Base-by-base conservation (phyloP, 64 coral and sea anemone genomes). In the Hydrozoanthus tunicans region DNA sequence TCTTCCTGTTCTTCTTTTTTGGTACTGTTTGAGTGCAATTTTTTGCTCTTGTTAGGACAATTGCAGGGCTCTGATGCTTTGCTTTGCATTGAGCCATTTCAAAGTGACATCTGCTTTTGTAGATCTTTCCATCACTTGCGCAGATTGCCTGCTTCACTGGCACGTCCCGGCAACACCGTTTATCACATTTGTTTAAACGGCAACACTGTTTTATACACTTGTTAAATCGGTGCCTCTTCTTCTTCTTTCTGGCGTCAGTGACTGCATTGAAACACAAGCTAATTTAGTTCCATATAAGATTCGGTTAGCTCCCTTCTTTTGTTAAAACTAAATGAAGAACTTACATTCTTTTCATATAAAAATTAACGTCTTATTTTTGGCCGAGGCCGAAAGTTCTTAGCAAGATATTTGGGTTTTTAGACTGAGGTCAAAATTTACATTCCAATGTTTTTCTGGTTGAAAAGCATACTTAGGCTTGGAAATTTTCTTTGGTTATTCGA, bases 61-160 rank as follows among this genome's bases (percentile, higher is more conserved):
- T 12, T 10, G 3, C 26, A 23, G n/a, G 4, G 6, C 12, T 6
- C 5, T n/a, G 52, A 3, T 43, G 27, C 3, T 81, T 27, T 71
- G 3, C 67, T 27, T 58, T 59, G 32, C 83, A 86, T 6, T 73
- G 56, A 5, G 67, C 83, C 12, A 86, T 25, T 73, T 73, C 25
- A 23, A 86, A 86, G 69, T 58, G 67, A 23, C 83, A 86, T 43
- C 25, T 68, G 69, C 60, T 73, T 20, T 0, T 7, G 83, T 86
- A 86, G 5, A 24, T 86, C 5, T 73, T 59, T 10, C 70, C 56
- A 73, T 86, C 53, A 60, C 83, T 86, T 25, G 15, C 83, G n/a
- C 83, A 86, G 17, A 86, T 24, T 17, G 9, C 23, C 6, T 23
- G 9, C n/a, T 51, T 12, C 8, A 25, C 11, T 11, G 71, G 52